A percentile compares a stretch with the other conserved stretches of the same genome.
Conservation (phyloP, 1,140 invertebrate genomes). For the Nasonia longicornis region DNA sequence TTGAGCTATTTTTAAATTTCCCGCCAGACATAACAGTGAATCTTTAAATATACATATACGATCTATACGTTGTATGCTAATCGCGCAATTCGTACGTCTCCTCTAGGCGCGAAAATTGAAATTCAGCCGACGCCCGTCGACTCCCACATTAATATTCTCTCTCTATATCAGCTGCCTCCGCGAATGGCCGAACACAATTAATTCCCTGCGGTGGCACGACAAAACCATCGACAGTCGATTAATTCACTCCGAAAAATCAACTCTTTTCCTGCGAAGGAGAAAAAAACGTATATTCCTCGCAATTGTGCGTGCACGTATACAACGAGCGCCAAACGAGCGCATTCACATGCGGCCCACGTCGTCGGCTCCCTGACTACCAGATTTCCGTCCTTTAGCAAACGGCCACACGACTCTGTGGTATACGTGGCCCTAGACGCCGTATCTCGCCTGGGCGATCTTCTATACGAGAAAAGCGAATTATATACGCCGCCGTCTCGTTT, state of each 20-base stretch:
- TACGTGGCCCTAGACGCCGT: background rate
- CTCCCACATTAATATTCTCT: background rate
- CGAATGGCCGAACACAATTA: background rate
- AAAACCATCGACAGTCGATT: background rate
- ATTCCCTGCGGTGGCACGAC: background rate
- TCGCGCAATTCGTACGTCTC: too few species aligned
- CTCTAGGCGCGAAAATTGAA: background rate
- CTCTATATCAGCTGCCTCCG: too few species aligned
- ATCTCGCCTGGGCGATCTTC: background rate
- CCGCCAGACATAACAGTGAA: background rate
- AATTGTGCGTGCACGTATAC: background rate
- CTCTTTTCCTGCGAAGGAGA: background rate
- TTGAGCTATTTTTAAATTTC: background rate
- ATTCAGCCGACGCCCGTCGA: background rate
- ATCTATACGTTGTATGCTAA: too few species aligned
- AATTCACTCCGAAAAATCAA: background rate
- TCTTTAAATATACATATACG: background rate
- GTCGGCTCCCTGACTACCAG: slow-evolving; percentile 20
- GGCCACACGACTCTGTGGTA: background rate
- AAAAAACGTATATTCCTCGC: background rate
- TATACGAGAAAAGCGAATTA: slow-evolving; percentile 14
- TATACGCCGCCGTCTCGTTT: background rate
- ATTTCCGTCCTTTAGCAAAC: slow-evolving; percentile 13
- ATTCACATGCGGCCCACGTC: slow-evolving; percentile 26
- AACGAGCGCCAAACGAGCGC: background rate